These are phyloP conservation scores for Clarias platycephalus DNA, from an alignment of 2,797 vertebrate species.

Conservation along the genomic window DNA sequence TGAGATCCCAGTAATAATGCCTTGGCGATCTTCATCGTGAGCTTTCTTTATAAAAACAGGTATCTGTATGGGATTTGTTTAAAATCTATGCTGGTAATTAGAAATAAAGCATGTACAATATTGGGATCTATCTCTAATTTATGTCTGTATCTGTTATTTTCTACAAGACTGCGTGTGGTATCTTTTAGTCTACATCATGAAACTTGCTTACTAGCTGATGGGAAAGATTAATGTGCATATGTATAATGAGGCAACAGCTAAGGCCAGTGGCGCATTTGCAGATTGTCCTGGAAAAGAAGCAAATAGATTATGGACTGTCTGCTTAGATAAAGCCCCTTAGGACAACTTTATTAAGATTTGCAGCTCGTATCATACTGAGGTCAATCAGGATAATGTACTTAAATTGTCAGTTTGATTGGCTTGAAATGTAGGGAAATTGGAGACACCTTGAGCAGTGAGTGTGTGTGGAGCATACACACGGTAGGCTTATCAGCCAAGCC, in stretches of 20 bases:
- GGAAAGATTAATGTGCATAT: constrained; percentile 38
- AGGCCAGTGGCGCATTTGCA: constrained; percentile 37
- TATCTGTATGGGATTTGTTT: constrained; percentile 7
- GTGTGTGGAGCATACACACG: constrained; percentile 12
- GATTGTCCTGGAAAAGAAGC: constrained; percentile 36
- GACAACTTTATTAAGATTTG: constrained; percentile 55
- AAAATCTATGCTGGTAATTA: neutral
- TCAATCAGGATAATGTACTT: constrained; percentile 49
- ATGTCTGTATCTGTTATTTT: constrained; percentile 24
- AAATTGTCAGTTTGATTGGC: constrained; percentile 56
- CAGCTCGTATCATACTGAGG: constrained; percentile 38
- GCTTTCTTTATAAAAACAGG: neutral
- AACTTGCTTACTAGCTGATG: neutral
- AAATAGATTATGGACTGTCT: constrained; percentile 42
- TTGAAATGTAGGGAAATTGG: constrained; percentile 57
- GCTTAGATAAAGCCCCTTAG: constrained; percentile 40
- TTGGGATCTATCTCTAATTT: neutral
- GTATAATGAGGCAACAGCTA: constrained; percentile 42
- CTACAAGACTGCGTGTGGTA: neutral
- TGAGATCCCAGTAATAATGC: neutral
- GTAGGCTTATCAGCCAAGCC: constrained; percentile 49
- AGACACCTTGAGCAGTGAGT: constrained; percentile 54
- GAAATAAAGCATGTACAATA: neutral
- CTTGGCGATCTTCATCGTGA: neutral
- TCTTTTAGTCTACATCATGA: constrained; percentile 18